A percentile compares a stretch with the other conserved stretches of the same genome.
Conservation (phyloP, 2,113 vertebrate species). For the Tetraodon nigroviridis region DNA sequence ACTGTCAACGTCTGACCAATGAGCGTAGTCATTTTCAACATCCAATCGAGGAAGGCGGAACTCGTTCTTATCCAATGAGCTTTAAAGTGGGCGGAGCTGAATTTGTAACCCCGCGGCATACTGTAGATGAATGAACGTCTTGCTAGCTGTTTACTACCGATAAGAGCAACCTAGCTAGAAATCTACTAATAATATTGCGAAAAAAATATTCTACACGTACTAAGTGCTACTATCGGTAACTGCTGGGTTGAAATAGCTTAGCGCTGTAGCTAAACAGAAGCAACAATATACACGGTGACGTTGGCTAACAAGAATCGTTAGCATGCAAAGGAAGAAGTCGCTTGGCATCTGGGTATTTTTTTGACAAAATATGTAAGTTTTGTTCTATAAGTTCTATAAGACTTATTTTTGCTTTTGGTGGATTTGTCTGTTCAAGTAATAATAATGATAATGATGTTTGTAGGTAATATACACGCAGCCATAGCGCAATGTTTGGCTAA, state of each 20-base stretch:
- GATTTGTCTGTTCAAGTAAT: background rate
- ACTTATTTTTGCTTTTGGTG: background rate
- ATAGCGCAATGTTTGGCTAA: slow-evolving; percentile 7
- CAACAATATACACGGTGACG: background rate
- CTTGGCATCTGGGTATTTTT: slow-evolving; percentile 7
- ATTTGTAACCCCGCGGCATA: slow-evolving; percentile 1
- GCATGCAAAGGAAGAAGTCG: slow-evolving; percentile 29
- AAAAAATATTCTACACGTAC: no score
- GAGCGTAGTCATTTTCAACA: slow-evolving; percentile 6
- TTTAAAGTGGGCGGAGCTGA: background rate
- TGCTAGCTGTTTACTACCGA: background rate
- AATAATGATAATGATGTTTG: background rate
- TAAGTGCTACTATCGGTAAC: no score
- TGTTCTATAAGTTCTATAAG: no score
- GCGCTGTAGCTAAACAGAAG: background rate
- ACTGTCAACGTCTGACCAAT: slow-evolving; percentile 14
- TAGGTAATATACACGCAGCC: background rate
- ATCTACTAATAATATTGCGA: no score
- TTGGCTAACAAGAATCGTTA: slow-evolving; percentile 45
- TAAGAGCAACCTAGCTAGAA: background rate
- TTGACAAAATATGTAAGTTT: background rate
- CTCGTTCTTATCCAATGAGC: slow-evolving; percentile 38
- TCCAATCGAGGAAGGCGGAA: slow-evolving; percentile 9
- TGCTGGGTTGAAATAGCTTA: background rate
- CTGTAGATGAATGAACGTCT: slow-evolving; percentile 11